These are phyloP conservation scores for Cavia aperea DNA, from an alignment of 2,113 vertebrate genomes.

Conservation along the genomic window DNA sequence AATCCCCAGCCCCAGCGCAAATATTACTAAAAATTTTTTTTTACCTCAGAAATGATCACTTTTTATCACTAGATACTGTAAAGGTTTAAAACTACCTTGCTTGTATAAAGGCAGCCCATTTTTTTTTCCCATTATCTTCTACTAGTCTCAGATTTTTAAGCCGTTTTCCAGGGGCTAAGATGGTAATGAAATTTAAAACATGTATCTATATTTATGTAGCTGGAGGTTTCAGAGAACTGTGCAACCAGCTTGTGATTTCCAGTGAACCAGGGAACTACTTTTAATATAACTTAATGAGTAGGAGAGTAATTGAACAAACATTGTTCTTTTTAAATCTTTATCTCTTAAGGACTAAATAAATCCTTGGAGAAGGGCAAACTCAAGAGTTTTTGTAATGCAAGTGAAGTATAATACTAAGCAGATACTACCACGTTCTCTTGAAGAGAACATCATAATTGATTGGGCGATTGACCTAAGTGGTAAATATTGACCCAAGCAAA, in stretches of 20 bases:
- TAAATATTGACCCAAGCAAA: slow-evolving; percentile 47
- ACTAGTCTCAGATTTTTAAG: slow-evolving; percentile 15
- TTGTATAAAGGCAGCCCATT: not conserved
- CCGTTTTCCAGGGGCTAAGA: not conserved
- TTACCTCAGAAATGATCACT: not conserved
- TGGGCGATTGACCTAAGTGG: slow-evolving; percentile 40
- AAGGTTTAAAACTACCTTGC: not conserved
- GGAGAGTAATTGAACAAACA: slow-evolving; percentile 32
- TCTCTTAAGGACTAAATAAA: slow-evolving; percentile 6
- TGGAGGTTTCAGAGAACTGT: slow-evolving; percentile 4
- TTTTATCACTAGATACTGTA: slow-evolving; percentile 2
- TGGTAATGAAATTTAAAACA: slow-evolving; percentile 19
- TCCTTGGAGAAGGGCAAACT: slow-evolving; percentile 14
- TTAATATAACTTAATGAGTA: slow-evolving; percentile 44
- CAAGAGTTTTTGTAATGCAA: slow-evolving; percentile 31
- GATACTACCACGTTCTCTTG: slow-evolving; percentile 25
- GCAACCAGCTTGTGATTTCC: slow-evolving; percentile 16
- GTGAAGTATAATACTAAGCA: slow-evolving; percentile 39
- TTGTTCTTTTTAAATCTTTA: slow-evolving; percentile 40
- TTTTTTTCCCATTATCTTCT: not conserved
- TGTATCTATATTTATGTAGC: not conserved
- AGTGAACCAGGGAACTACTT: slow-evolving; percentile 20
- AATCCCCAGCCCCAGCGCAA: no score
- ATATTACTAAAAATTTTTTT: not conserved
- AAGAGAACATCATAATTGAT: slow-evolving; percentile 46